A percentile compares a stretch with the other conserved stretches of the same genome.
phyloP scores from a whole-genome alignment of 2,113 vertebrate species.

The Poecilia latipinna region DNA sequence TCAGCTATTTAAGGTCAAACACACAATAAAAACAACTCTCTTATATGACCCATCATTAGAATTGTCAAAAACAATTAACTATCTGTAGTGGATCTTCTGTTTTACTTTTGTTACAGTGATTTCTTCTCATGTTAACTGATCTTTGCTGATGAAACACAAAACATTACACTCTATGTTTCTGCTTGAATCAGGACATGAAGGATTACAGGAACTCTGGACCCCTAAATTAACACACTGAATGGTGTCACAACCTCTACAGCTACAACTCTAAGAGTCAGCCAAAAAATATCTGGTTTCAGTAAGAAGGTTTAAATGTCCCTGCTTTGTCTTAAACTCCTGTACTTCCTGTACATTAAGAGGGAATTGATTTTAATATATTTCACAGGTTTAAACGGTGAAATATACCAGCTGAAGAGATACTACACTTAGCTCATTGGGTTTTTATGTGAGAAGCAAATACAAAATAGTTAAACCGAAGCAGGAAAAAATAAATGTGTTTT shows the following conservation, averaged over 20 bases:
- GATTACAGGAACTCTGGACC: conserved; percentile 41
- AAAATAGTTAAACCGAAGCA: too few relatives aligned
- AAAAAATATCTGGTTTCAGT: conserved; percentile 38
- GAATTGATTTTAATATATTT: conserved; percentile 16
- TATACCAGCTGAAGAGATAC: too few relatives aligned
- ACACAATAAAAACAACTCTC: too few relatives aligned
- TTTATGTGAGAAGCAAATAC: too few relatives aligned
- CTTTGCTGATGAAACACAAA: not conserved
- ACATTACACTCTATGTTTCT: conserved; percentile 7
- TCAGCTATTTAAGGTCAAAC: not conserved
- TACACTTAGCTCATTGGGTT: too few relatives aligned
- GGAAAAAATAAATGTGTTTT: too few relatives aligned
- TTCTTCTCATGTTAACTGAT: not conserved
- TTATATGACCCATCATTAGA: not conserved
- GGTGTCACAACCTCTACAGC: conserved; percentile 28
- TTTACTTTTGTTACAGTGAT: not conserved
- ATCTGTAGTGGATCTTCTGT: not conserved
- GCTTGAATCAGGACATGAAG: conserved; percentile 37
- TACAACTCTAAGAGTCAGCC: conserved; percentile 35
- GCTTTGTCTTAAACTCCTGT: conserved; percentile 27
- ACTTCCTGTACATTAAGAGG: conserved; percentile 18
- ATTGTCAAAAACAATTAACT: not conserved
- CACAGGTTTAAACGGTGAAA: too few relatives aligned
- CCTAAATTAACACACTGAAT: conserved; percentile 55
- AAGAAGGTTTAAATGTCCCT: conserved; percentile 46